Conservation (phyloP, 2,888 invertebrate genomes). For the Eristalis pertinax region DNA sequence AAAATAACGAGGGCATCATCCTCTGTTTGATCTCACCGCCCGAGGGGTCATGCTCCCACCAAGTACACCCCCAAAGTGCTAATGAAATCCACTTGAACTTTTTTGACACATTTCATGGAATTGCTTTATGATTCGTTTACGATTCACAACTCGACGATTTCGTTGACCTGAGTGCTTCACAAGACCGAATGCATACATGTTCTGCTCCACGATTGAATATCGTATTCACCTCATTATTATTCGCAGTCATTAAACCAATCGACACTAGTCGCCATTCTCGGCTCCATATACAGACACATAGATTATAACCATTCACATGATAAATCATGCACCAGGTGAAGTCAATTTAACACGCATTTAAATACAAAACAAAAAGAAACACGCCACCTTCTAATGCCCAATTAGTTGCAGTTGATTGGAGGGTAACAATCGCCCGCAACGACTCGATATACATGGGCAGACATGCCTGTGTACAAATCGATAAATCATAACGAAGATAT, state of each 20-base stretch:
- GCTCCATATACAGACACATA: background rate
- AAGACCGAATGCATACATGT: background rate
- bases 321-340: constrained; percentile 5
- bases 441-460: constrained; percentile 10
- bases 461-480: constrained; percentile 6
- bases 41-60: background rate
- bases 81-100: background rate
- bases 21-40: background rate
- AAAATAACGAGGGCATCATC: background rate
- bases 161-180: constrained; percentile 10
- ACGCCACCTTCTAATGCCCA: constrained; percentile 13
- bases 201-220: background rate
- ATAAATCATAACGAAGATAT: constrained; percentile 59
- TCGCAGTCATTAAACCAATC: background rate
- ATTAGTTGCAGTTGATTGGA: constrained; percentile 13
- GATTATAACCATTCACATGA: background rate
- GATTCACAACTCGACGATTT: background rate
- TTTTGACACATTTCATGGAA: constrained; percentile 15
- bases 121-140: constrained; percentile 6
- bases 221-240: background rate
- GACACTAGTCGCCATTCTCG: background rate
- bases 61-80: background rate
- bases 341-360: constrained; percentile 31
- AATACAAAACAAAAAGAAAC: background rate
- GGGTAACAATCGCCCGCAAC: constrained; percentile 11